Percentiles rank a stretch among this genome's conserved stretches.
phyloP scores from a whole-genome alignment of 2,113 vertebrate species.

The Pitta sordida region DNA sequence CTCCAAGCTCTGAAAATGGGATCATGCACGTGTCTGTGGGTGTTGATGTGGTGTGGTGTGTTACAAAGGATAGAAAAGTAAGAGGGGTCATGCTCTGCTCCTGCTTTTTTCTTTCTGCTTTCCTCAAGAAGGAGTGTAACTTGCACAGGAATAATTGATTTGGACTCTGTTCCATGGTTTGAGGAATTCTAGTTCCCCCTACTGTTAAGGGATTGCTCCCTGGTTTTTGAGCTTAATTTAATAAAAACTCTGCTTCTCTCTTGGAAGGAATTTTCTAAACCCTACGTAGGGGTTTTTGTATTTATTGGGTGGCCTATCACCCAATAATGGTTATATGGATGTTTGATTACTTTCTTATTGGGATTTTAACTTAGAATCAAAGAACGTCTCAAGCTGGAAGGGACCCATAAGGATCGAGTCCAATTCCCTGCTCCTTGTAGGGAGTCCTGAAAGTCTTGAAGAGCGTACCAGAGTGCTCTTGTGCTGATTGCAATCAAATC shows the following conservation, averaged over 20 bases:
- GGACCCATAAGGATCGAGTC: neutral
- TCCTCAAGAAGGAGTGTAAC: neutral
- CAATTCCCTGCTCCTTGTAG: neutral
- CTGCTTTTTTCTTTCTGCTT: neutral
- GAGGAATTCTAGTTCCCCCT: neutral
- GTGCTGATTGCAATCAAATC: neutral
- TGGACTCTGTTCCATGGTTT: neutral
- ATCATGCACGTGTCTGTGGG: constrained; percentile 88
- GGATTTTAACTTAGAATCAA: neutral
- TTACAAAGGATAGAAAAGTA: constrained; percentile 94
- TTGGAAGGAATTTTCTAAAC: neutral
- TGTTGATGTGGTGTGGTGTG: constrained; percentile 88
- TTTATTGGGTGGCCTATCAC: neutral
- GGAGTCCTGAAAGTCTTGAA: neutral
- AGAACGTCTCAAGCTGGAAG: neutral
- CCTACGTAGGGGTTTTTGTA: neutral
- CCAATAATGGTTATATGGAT: neutral
- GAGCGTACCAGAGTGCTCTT: neutral
- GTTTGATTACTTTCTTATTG: neutral
- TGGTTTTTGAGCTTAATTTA: neutral
- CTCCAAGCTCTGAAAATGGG: constrained; percentile 84
- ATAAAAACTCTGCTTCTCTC: neutral
- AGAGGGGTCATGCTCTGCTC: constrained; percentile 23
- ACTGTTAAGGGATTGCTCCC: neutral
- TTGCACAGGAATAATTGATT: neutral